Percentiles rank a stretch among this genome's conserved stretches.
Evolutionary conservation across 2,888 invertebrate genomes (phyloP).

Genomic region (Aleiodes testaceus): DNA sequence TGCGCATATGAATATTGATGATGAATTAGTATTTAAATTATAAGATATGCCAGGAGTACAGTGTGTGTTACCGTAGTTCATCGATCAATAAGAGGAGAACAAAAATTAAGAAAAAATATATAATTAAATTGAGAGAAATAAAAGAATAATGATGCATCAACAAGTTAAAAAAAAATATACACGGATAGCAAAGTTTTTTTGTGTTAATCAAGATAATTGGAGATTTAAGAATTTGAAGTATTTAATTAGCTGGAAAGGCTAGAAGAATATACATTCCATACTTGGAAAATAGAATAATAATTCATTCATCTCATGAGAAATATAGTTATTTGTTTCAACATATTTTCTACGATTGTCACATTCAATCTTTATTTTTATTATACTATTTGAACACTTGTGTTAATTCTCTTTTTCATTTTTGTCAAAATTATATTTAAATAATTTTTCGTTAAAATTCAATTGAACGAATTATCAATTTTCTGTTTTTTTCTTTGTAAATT

Average conservation of each 20-base stretch:
- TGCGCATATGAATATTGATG: constrained; percentile 58
- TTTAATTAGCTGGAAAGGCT: constrained; percentile 25
- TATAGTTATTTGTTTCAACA: neutral
- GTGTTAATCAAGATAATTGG: neutral
- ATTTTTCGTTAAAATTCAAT: neutral
- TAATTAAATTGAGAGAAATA: constrained; percentile 35
- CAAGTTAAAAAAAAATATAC: constrained; percentile 43
- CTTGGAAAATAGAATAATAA: constrained; percentile 10
- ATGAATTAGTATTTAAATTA: constrained; percentile 23
- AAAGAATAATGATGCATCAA: constrained; percentile 47
- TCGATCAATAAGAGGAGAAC: constrained; percentile 47
- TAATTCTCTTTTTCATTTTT: neutral
- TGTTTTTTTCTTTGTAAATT: neutral
- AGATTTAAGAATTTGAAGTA: constrained; percentile 20
- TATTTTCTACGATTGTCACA: constrained; percentile 9
- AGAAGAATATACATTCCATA: constrained; percentile 60
- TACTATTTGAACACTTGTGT: neutral
- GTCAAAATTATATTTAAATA: neutral
- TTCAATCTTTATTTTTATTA: neutral
- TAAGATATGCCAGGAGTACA: constrained; percentile 53
- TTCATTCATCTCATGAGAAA: neutral
- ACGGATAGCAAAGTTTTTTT: constrained; percentile 3
- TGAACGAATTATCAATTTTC: neutral
- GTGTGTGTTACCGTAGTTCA: constrained; percentile 60
- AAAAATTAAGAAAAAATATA: constrained; percentile 32